phyloP scores from a whole-genome alignment of 2,797 vertebrate genomes.

The Macropus fuliginosus region DNA sequence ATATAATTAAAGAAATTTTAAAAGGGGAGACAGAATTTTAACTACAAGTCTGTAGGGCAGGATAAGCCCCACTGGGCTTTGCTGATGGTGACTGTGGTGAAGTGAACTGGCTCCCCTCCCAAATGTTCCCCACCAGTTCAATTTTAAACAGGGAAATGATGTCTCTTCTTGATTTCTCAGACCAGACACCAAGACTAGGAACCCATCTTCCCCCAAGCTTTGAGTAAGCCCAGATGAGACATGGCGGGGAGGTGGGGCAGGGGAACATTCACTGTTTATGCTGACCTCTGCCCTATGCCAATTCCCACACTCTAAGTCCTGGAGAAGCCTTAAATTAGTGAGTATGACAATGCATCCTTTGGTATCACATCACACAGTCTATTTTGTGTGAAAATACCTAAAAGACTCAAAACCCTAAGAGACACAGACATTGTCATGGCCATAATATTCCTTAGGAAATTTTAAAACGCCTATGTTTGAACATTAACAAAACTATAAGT shows the following conservation, averaged over 20 bases:
- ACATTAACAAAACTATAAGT: not conserved
- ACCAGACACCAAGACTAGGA: slow-evolving; percentile 56
- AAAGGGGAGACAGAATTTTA: slow-evolving; percentile 76
- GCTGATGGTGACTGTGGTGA: not conserved
- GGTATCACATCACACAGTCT: slow-evolving; percentile 33
- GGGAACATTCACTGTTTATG: not conserved
- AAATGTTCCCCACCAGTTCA: slow-evolving; percentile 39
- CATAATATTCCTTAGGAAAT: slow-evolving; percentile 43
- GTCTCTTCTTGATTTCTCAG: slow-evolving; percentile 59
- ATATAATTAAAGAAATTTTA: slow-evolving; percentile 76
- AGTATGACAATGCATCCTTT: slow-evolving; percentile 48
- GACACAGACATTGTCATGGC: slow-evolving; percentile 45
- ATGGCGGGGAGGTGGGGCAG: not conserved
- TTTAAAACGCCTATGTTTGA: slow-evolving; percentile 38
- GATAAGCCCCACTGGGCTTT: not conserved
- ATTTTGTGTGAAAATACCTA: slow-evolving; percentile 58
- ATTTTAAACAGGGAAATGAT: slow-evolving; percentile 54
- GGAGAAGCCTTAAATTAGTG: slow-evolving; percentile 43
- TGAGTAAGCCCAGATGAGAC: slow-evolving; percentile 44
- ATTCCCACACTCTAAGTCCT: not conserved
- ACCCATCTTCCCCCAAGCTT: slow-evolving; percentile 29
- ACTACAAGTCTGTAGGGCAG: slow-evolving; percentile 66
- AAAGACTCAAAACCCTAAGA: slow-evolving; percentile 19
- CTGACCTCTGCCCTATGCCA: slow-evolving; percentile 43
- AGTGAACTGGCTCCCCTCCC: slow-evolving; percentile 25